phyloP scores from a whole-genome alignment of 2,113 vertebrate genomes.

The Pristiophorus japonicus region DNA sequence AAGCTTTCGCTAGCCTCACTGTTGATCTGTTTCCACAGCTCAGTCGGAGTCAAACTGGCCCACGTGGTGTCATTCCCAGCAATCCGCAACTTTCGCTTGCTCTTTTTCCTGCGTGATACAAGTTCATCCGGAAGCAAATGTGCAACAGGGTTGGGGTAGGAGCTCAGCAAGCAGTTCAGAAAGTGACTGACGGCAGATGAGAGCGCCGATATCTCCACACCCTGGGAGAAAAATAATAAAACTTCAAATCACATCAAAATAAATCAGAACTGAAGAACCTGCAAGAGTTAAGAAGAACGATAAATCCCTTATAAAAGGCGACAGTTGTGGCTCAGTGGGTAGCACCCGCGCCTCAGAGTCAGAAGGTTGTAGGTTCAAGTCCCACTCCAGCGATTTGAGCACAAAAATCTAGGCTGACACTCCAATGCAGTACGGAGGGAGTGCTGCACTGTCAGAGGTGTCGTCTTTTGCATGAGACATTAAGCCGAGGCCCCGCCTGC shows the following conservation, averaged over 20 bases:
- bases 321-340: no score
- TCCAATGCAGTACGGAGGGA: no score
- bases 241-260: not conserved
- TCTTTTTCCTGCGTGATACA: conserved; percentile 38
- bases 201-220: conserved; percentile 60
- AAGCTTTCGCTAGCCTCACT: conserved; percentile 63
- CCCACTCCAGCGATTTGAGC: no score
- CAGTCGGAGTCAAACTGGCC: conserved; percentile 56
- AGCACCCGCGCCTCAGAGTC: no score
- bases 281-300: not conserved
- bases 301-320: not conserved
- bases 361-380: no score
- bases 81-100: conserved; percentile 40
- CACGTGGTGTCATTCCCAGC: conserved; percentile 54
- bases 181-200: conserved; percentile 69
- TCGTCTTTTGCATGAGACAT: no score
- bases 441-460: no score
- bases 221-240: conserved; percentile 44
- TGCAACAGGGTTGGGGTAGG: conserved; percentile 53
- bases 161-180: conserved; percentile 66
- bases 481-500: no score
- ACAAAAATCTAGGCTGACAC: no score
- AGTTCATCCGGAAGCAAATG: conserved; percentile 54
- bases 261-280: not conserved
- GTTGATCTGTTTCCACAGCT: conserved; percentile 65